Percentiles rank a stretch among this genome's conserved stretches.
These are phyloP conservation scores for Holacanthella duospinosa DNA, from an alignment of 2,888 invertebrate species.

Conservation along the genomic window DNA sequence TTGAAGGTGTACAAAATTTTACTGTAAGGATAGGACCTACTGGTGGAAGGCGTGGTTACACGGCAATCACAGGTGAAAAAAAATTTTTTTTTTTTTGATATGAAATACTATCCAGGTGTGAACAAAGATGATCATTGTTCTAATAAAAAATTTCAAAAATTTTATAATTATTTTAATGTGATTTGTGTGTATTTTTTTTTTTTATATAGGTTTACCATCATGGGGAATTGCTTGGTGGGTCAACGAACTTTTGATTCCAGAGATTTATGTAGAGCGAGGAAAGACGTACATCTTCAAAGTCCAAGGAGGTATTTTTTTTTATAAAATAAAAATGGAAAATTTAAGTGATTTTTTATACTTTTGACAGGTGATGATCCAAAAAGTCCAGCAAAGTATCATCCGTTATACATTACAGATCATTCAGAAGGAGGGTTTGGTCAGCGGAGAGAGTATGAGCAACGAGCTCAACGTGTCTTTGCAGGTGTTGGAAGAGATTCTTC, in stretches of 20 bases:
- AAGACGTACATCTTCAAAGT: constrained; percentile 41
- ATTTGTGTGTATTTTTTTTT: background rate
- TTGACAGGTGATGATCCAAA: constrained; percentile 55
- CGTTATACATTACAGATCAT: constrained; percentile 80
- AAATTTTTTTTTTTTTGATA: background rate
- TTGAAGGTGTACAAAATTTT: constrained; percentile 55
- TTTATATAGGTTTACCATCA: constrained; percentile 40
- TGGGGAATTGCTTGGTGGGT: constrained; percentile 42
- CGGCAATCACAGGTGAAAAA: constrained; percentile 58
- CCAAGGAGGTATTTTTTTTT: constrained; percentile 38
- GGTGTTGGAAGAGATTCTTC: constrained; percentile 66
- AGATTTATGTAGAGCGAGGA: constrained; percentile 41
- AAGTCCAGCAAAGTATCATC: constrained; percentile 78
- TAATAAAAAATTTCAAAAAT: background rate
- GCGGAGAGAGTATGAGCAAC: constrained; percentile 58
- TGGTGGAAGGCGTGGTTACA: constrained; percentile 68
- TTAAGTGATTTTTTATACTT: constrained; percentile 4
- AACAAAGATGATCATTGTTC: background rate
- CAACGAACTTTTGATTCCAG: constrained; percentile 41
- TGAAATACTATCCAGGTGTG: constrained; percentile 4
- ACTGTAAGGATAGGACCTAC: constrained; percentile 72
- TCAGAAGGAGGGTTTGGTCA: constrained; percentile 76
- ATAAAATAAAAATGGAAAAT: background rate
- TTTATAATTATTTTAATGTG: background rate
- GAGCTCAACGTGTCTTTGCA: constrained; percentile 63